phyloP scores from a whole-genome alignment of 2,797 vertebrate genomes.

The Pagetopsis macropterus region DNA sequence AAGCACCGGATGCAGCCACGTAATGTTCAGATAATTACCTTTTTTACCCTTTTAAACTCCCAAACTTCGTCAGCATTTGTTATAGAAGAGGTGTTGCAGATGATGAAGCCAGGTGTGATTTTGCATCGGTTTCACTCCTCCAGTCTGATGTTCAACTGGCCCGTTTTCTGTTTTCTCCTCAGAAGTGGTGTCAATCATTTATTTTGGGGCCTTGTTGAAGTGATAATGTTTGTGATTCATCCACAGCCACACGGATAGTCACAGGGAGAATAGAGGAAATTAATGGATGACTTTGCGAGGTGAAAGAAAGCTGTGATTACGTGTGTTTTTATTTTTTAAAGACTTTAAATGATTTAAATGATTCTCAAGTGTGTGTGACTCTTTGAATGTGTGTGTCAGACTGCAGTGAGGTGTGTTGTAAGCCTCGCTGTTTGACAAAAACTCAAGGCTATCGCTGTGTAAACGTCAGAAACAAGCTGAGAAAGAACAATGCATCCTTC shows the following conservation, averaged over 20 bases:
- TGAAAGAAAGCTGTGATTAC: slow-evolving; percentile 19
- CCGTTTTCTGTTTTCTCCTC: background rate
- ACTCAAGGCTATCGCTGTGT: slow-evolving; percentile 29
- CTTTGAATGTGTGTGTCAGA: slow-evolving; percentile 1
- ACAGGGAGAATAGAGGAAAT: background rate
- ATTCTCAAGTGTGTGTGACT: background rate
- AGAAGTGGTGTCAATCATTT: background rate
- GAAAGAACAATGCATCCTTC: background rate
- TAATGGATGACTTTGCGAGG: slow-evolving; percentile 11
- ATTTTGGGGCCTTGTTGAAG: background rate
- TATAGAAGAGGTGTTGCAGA: background rate
- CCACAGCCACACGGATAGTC: background rate
- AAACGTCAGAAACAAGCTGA: slow-evolving; percentile 21
- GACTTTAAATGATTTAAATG: slow-evolving; percentile 21
- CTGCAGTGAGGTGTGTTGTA: background rate
- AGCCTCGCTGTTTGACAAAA: background rate
- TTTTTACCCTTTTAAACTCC: background rate
- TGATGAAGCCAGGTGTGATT: background rate
- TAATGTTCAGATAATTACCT: background rate
- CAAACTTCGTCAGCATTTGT: background rate
- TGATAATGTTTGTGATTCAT: slow-evolving; percentile 6
- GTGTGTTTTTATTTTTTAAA: background rate
- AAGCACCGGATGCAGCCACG: too few species aligned
- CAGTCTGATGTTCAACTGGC: background rate
- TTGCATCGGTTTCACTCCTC: background rate